Percentiles rank a stretch among this genome's conserved stretches.
Evolutionary conservation across 2,113 vertebrate species (phyloP).

Genomic region (Pygoscelis adeliae): DNA sequence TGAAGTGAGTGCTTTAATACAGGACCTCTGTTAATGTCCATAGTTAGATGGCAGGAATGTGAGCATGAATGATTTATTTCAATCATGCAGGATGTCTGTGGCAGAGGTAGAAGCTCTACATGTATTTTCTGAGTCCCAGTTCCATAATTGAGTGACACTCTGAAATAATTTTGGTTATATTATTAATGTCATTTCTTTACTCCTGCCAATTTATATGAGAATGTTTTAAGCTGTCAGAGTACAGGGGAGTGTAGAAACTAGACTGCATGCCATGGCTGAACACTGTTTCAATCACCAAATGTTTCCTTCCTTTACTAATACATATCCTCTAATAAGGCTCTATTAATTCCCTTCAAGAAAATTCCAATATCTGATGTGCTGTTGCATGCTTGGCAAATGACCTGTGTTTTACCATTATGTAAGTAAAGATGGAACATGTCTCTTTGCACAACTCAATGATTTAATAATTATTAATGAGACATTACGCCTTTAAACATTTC

Average conservation of each 20-base stretch:
- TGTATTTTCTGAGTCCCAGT: neutral
- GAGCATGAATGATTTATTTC: neutral
- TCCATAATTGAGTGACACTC: neutral
- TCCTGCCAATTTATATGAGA: slow-evolving; percentile 1
- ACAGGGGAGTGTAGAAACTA: neutral
- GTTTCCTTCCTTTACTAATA: neutral
- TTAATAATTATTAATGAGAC: slow-evolving; percentile 68
- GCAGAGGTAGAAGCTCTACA: neutral
- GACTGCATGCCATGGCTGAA: neutral
- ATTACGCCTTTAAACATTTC: slow-evolving; percentile 55
- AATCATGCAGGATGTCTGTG: neutral
- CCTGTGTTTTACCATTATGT: neutral
- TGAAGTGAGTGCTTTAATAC: neutral
- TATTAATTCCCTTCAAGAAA: slow-evolving; percentile 37
- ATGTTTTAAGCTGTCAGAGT: neutral
- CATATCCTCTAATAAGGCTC: neutral
- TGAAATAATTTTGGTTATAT: neutral
- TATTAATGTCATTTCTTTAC: neutral
- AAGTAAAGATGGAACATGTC: slow-evolving; percentile 15
- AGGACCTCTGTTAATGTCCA: neutral
- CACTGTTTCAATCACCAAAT: neutral
- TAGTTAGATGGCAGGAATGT: neutral
- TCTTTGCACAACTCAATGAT: neutral
- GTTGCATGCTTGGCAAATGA: neutral
- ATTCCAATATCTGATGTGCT: neutral